phyloP scores from a whole-genome alignment of 2,797 vertebrate genomes.

The Aphelocoma californica region DNA sequence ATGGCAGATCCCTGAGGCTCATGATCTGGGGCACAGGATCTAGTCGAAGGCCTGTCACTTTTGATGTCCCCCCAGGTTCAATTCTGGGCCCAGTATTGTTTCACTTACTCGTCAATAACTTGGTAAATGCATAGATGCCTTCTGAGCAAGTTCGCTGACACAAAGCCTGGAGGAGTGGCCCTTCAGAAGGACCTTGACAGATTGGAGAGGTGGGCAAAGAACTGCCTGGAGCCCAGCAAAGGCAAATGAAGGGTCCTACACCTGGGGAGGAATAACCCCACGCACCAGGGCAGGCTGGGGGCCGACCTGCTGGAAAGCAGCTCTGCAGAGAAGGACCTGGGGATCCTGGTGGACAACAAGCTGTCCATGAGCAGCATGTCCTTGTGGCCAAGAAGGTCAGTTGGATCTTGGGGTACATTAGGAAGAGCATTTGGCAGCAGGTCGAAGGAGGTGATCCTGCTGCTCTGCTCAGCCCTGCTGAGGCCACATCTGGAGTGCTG shows the following conservation, averaged over 20 bases:
- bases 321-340: background rate
- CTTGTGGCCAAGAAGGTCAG: background rate
- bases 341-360: background rate
- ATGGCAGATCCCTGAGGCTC: background rate
- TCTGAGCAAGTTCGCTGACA: background rate
- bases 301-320: too few species aligned
- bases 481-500: background rate
- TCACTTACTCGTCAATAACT: background rate
- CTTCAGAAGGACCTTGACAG: background rate
- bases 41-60: background rate
- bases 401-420: background rate
- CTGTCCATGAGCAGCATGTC: background rate
- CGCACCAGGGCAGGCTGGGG: background rate
- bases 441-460: accelerated
- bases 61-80: background rate
- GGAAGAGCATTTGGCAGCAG: background rate
- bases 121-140: background rate
- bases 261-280: too few species aligned
- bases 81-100: background rate
- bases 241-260: background rate
- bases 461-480: background rate
- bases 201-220: background rate
- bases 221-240: background rate
- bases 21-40: background rate
- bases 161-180: background rate